Conservation (phyloP, 1,140 invertebrate species). For the Penaeus japonicus region DNA sequence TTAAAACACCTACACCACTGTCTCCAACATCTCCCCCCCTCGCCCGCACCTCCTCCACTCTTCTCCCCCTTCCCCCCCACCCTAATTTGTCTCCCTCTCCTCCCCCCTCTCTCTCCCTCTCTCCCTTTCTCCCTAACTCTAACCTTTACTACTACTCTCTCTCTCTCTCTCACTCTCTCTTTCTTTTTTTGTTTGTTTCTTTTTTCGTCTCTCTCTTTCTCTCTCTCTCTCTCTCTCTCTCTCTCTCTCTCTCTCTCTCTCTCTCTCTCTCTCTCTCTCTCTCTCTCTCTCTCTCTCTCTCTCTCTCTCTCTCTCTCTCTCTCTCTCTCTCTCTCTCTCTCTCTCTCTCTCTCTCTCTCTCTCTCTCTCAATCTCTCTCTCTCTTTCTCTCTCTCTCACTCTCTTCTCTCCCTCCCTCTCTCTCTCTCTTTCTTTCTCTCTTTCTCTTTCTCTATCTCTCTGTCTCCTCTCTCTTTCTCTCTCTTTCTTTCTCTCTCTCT, state of each 20-base stretch:
- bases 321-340: background rate
- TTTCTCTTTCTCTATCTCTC: background rate
- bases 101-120: background rate
- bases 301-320: background rate
- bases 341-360: constrained; percentile 10
- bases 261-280: background rate
- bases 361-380: background rate
- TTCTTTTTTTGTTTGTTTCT: too few relatives aligned
- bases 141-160: background rate
- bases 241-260: background rate
- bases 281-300: background rate
- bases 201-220: background rate
- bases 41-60: background rate
- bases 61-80: background rate
- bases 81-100: background rate
- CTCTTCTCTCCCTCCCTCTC: background rate
- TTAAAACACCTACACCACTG: background rate
- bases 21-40: background rate
- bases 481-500: background rate
- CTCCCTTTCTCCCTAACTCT: background rate
- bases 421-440: background rate
- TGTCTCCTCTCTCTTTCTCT: background rate
- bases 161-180: background rate
- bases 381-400: background rate
- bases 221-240: background rate